These are phyloP conservation scores for Harmothoe impar DNA, from an alignment of 2,888 invertebrate genomes.

Conservation along the genomic window DNA sequence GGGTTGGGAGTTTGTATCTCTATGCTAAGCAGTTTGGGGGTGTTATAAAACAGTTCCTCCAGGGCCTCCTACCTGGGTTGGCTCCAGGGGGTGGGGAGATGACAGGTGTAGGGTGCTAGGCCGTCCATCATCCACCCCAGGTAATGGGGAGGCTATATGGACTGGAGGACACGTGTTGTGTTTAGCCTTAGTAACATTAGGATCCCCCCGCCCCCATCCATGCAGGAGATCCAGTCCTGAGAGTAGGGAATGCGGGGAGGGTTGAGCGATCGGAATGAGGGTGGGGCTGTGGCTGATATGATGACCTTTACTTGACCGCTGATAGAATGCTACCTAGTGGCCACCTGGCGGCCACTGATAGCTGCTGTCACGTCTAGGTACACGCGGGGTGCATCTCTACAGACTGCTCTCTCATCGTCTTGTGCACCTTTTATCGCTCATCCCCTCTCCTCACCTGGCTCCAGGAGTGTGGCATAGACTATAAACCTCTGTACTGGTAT, in stretches of 20 bases:
- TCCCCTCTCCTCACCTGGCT: too few relatives aligned
- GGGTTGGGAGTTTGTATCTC: too few relatives aligned
- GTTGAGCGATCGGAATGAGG: background rate
- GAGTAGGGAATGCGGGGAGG: background rate
- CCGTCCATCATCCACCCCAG: background rate
- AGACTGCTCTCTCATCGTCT: background rate
- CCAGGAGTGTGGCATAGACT: too few relatives aligned
- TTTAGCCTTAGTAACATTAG: background rate
- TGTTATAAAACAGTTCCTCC: too few relatives aligned
- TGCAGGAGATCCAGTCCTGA: background rate
- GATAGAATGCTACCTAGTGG: background rate
- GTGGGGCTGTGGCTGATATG: background rate
- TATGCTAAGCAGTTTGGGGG: too few relatives aligned
- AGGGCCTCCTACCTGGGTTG: too few relatives aligned
- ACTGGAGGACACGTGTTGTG: background rate
- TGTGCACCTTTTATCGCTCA: background rate
- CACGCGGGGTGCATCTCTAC: background rate
- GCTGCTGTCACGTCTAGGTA: background rate
- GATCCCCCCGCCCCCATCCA: background rate
- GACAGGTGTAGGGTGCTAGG: background rate
- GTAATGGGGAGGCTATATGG: background rate
- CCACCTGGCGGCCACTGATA: slow-evolving; percentile 20
- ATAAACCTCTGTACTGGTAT: too few relatives aligned
- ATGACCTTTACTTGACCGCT: slow-evolving; percentile 44
- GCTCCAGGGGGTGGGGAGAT: background rate